phyloP scores from a whole-genome alignment of 2,113 vertebrate species.

The Scomber colias region DNA sequence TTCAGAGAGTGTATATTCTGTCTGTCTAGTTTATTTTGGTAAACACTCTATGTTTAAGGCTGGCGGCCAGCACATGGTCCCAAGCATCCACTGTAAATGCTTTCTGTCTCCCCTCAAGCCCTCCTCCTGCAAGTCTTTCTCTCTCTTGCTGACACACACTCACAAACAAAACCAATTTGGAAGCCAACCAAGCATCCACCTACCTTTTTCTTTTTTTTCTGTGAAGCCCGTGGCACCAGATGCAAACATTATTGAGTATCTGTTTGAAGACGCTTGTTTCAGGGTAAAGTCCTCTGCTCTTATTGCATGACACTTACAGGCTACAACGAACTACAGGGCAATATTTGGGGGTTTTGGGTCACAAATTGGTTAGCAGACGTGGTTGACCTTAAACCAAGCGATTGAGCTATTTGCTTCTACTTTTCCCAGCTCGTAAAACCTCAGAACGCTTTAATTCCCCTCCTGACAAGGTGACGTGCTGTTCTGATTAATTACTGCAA shows the following conservation, averaged over 20 bases:
- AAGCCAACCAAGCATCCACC: slow-evolving; percentile 24
- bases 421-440: no score
- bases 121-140: slow-evolving; percentile 6
- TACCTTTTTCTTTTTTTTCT: slow-evolving; percentile 33
- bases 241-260: slow-evolving; percentile 19
- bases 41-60: slow-evolving; percentile 19
- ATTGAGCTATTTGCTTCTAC: no score
- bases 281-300: slow-evolving; percentile 1
- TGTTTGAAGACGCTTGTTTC: slow-evolving; percentile 2
- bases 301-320: not conserved
- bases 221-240: slow-evolving; percentile 17
- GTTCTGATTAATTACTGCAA: no score
- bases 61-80: slow-evolving; percentile 3
- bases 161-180: slow-evolving; percentile 34
- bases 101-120: not conserved
- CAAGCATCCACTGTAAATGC: slow-evolving; percentile 21
- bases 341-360: no score
- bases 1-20: not conserved
- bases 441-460: no score
- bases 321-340: not conserved
- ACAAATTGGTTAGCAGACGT: no score
- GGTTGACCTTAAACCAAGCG: no score
- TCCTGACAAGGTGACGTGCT: no score
- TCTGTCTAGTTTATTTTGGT: slow-evolving; percentile 54
- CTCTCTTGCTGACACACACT: slow-evolving; percentile 34